Conservation (phyloP, 2,797 vertebrate genomes). For the Phataginus tetradactyla region DNA sequence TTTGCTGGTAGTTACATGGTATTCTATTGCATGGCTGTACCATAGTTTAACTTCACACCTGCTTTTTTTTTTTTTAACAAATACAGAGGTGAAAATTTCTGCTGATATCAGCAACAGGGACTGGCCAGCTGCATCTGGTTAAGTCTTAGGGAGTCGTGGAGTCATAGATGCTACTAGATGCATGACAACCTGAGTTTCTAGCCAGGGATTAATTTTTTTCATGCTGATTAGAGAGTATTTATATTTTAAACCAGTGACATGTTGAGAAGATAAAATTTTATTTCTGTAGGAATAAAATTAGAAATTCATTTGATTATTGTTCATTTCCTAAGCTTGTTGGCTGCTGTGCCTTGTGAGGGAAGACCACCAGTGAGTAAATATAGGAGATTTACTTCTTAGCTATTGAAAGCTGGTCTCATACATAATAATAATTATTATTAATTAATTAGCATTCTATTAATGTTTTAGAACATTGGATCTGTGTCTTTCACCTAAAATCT, state of each 20-base stretch:
- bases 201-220: neutral
- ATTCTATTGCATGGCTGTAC: neutral
- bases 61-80: neutral
- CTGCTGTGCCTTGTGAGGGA: neutral
- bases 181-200: neutral
- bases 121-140: neutral
- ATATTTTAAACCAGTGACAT: conserved; percentile 20
- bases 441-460: neutral
- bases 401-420: neutral
- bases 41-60: neutral
- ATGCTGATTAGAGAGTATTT: neutral
- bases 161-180: neutral
- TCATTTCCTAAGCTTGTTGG: neutral
- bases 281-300: conserved; percentile 22
- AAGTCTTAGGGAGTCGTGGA: neutral
- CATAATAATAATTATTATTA: neutral
- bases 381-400: neutral
- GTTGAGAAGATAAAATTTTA: conserved; percentile 12
- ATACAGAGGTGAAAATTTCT: neutral
- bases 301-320: neutral
- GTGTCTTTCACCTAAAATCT: neutral
- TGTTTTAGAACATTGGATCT: neutral
- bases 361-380: neutral
- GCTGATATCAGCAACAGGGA: neutral
- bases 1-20: neutral